Percentiles rank a stretch among this genome's conserved stretches.
Conservation (phyloP, 2,888 invertebrate species). For the Lamellibrachia satsuma region DNA sequence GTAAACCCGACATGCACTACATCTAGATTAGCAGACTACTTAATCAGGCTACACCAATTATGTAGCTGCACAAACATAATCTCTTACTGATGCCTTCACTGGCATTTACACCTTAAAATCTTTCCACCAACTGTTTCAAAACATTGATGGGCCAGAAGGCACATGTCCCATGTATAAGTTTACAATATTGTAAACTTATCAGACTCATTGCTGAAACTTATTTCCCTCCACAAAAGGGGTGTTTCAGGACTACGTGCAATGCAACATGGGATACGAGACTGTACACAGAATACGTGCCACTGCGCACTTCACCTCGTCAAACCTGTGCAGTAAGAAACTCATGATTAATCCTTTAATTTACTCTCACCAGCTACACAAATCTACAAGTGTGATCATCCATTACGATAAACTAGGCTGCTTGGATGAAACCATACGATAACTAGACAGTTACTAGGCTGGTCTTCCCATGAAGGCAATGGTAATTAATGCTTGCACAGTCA, state of each 20-base stretch:
- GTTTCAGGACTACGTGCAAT: not conserved
- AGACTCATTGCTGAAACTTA: not conserved
- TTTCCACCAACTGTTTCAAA: not conserved
- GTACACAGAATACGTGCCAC: not conserved
- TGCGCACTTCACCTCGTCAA: not conserved
- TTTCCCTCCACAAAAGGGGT: not conserved
- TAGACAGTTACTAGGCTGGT: not conserved
- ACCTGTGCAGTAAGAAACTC: not conserved
- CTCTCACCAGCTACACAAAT: not conserved
- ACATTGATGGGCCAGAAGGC: not conserved
- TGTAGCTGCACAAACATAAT: not conserved
- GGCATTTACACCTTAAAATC: not conserved
- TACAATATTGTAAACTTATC: not conserved
- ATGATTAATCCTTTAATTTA: not conserved
- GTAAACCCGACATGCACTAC: not conserved
- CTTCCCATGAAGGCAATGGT: not conserved
- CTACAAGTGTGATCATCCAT: not conserved
- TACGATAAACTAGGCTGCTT: constrained; percentile 5
- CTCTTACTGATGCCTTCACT: not conserved
- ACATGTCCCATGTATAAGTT: not conserved
- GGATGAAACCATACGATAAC: not conserved
- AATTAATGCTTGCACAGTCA: not conserved
- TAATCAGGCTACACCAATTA: not conserved
- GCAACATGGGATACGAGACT: not conserved
- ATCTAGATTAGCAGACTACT: not conserved